Percentiles rank a stretch among this genome's conserved stretches.
phyloP scores from a whole-genome alignment of 1,140 invertebrate genomes.

The Lasioglossum albipes region DNA sequence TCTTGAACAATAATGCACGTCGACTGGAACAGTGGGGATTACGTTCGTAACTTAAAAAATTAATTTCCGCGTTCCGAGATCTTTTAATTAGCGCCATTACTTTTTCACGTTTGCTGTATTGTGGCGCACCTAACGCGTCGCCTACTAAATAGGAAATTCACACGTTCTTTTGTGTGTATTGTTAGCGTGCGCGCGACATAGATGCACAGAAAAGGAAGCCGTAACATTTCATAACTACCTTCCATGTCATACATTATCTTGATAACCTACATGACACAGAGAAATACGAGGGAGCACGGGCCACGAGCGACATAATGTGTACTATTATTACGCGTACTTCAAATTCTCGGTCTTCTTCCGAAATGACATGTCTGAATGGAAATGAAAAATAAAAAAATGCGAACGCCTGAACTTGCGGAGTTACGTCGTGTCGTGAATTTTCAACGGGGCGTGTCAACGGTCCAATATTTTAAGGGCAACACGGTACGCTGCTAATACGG shows the following conservation, averaged over 20 bases:
- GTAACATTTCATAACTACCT: conserved; percentile 6
- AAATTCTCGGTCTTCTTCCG: not conserved
- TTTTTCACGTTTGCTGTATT: not conserved
- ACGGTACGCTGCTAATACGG: not conserved
- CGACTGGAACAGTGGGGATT: too few relatives aligned
- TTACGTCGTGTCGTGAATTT: not conserved
- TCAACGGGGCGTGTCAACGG: not conserved
- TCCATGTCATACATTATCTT: conserved; percentile 16
- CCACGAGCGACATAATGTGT: not conserved
- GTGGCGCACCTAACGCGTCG: not conserved
- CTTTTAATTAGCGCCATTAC: not conserved
- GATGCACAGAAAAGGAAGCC: not conserved
- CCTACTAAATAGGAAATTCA: not conserved
- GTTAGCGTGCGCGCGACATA: not conserved
- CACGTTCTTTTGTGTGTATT: not conserved
- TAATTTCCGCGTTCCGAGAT: not conserved
- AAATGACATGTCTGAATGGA: too few relatives aligned
- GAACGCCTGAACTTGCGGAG: not conserved
- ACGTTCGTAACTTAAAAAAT: not conserved
- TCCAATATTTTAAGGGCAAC: not conserved
- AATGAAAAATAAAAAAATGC: not conserved
- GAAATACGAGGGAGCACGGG: not conserved
- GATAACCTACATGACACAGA: conserved; percentile 9
- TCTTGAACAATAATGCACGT: not conserved
- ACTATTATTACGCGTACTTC: conserved; percentile 3